Conservation (phyloP, 1,140 invertebrate species). For the Fopius arisanus region DNA sequence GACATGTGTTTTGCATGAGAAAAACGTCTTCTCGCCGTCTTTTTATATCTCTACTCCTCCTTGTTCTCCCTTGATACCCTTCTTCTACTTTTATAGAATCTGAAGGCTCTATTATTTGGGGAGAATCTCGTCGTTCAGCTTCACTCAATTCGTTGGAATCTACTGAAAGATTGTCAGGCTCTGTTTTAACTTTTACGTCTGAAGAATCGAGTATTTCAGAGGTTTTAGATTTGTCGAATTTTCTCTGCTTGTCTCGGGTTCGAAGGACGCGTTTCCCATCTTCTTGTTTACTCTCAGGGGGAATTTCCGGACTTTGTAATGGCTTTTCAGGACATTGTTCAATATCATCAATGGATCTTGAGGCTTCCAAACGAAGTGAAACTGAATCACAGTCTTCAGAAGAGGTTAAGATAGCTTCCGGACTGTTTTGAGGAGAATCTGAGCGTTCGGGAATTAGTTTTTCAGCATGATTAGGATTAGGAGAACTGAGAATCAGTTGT, state of each 20-base stretch:
- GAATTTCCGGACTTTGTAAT: neutral
- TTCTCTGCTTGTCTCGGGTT: slow-evolving; percentile 49
- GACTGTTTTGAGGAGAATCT: neutral
- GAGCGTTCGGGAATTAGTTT: neutral
- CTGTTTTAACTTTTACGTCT: slow-evolving; percentile 1
- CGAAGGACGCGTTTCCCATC: slow-evolving; percentile 53
- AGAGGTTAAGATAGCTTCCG: neutral
- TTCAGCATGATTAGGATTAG: neutral
- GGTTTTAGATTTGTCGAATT: slow-evolving; percentile 36
- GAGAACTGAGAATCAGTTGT: neutral
- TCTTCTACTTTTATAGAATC: slow-evolving; percentile 35
- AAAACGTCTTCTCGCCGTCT: slow-evolving; percentile 48
- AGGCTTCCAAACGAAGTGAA: neutral
- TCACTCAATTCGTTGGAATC: slow-evolving; percentile 23
- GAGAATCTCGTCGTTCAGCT: slow-evolving; percentile 13
- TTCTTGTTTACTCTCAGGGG: slow-evolving; percentile 31
- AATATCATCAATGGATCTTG: neutral
- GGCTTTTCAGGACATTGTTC: neutral
- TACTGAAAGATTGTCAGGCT: slow-evolving; percentile 3
- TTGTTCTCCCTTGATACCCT: slow-evolving; percentile 46
- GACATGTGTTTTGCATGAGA: slow-evolving; percentile 23
- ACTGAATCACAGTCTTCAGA: neutral
- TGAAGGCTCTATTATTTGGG: slow-evolving; percentile 12
- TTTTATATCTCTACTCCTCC: slow-evolving; percentile 52
- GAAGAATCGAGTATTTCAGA: slow-evolving; percentile 4